phyloP scores from a whole-genome alignment of 2,113 vertebrate species.

The Aspiorhynchus laticeps region DNA sequence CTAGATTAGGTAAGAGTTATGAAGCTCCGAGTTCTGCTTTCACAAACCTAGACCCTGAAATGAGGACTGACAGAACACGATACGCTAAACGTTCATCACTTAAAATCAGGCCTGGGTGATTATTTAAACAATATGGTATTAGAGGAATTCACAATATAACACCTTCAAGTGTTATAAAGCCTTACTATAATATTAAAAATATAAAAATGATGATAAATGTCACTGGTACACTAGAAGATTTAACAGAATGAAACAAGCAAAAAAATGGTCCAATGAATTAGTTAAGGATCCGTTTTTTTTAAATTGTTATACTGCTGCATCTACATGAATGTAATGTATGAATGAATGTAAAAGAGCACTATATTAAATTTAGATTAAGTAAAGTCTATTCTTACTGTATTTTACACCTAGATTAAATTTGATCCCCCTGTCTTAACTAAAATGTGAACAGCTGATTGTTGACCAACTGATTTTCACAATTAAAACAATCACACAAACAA shows the following conservation, averaged over 20 bases:
- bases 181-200: neutral
- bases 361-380: neutral
- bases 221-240: neutral
- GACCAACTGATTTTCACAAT: neutral
- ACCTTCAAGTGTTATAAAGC: neutral
- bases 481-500: neutral
- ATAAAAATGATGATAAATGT: neutral
- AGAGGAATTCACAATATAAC: neutral
- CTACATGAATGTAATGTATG: too few species aligned
- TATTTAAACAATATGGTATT: neutral
- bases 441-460: neutral
- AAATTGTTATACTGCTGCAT: neutral
- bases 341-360: neutral
- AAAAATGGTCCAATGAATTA: neutral
- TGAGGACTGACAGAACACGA: neutral
- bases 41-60: neutral
- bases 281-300: neutral
- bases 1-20: conserved; percentile 66
- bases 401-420: neutral
- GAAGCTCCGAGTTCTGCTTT: neutral
- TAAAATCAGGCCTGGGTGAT: neutral
- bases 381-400: neutral
- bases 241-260: neutral
- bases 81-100: neutral
- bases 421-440: neutral